These are phyloP conservation scores for Beris morrisii DNA, from an alignment of 2,888 invertebrate genomes.

Conservation along the genomic window DNA sequence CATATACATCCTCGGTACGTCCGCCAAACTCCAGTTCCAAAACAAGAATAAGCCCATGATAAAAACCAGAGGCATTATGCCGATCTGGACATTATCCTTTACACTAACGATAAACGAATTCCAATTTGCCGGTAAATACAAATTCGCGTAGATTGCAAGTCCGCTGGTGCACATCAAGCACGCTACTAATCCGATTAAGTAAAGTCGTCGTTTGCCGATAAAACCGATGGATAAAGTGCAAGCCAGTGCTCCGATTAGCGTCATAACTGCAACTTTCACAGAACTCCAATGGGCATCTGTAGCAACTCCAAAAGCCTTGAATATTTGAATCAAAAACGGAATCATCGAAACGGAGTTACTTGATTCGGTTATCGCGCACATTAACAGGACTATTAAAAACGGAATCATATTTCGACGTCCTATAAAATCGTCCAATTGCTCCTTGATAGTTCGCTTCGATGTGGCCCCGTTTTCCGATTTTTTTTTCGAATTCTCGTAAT, in stretches of 20 bases:
- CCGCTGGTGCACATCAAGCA: conserved; percentile 54
- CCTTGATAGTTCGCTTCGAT: conserved; percentile 43
- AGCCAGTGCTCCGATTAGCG: conserved; percentile 54
- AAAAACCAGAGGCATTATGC: conserved; percentile 47
- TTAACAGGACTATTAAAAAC: conserved; percentile 58
- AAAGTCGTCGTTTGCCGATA: conserved; percentile 59
- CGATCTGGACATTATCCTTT: conserved; percentile 5
- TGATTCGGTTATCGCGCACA: conserved; percentile 60
- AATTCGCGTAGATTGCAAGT: conserved; percentile 55
- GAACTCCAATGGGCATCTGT: conserved; percentile 56
- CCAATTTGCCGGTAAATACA: conserved; percentile 50
- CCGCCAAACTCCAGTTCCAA: conserved; percentile 47
- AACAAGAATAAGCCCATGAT: conserved; percentile 36
- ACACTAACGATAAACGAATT: conserved; percentile 54
- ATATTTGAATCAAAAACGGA: conserved; percentile 62
- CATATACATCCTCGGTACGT: conserved; percentile 61
- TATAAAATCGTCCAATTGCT: conserved; percentile 51
- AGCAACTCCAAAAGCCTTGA: conserved; percentile 50
- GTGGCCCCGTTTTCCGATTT: conserved; percentile 42
- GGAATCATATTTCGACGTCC: conserved; percentile 61
- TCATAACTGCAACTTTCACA: conserved; percentile 59
- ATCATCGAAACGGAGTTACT: conserved; percentile 58
- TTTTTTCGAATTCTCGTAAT: conserved; percentile 32
- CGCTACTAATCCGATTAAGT: conserved; percentile 55
- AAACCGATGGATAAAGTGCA: conserved; percentile 56